Evolutionary conservation across 1,140 invertebrate genomes (phyloP), one percentile per base, ranked within the genome.

Genomic region (Bilobella aurantiaca): DNA sequence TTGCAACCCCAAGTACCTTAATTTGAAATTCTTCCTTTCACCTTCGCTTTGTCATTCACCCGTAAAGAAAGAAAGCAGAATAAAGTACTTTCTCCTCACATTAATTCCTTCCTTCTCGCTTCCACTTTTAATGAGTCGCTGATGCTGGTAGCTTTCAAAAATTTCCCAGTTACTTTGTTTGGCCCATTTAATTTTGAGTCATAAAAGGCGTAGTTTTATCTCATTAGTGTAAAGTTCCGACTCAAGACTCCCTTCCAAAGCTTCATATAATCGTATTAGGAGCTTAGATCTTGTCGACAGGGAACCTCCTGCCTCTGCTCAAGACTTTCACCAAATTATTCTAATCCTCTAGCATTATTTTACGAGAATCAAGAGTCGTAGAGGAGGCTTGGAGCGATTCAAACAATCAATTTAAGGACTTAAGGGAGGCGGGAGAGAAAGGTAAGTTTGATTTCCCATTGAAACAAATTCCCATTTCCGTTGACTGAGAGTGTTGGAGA

Each of bases 131-230:
- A 53, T 53, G 49, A 53, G 49, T 18, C 25, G 37, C 8, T 8
- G 37, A 42, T 42, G 37, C 8, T 42, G 37, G n/a, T 42, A n/a
- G 8, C n/a, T 8, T 8, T 42, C 37, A n/a, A 16, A 23, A 23
- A 23, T 53, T 23, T 53, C 49, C 12, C 12, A 53, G 49, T 53
- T n/a, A n/a, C n/a, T n/a, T 53, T 53, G 49, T 53, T 53, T 53
- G 23, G 12, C 49, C 49, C 23, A 53, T 53, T 53, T 53, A 53
- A 53, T 53, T 53, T 53, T 42, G 8, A 14, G 5, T 53, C 21
- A 53, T 53, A 23, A 53, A 53, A 53, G 49, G 21, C 5, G 21
- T 12, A 53, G 25, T 53, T 53, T 53, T 23, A 53, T 53, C 49
- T 53, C 49, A 53, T 53, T 53, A 53, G 49, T 12, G 18, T 8